Conservation (phyloP, 2,888 invertebrate genomes). For the Acleris laterana region DNA sequence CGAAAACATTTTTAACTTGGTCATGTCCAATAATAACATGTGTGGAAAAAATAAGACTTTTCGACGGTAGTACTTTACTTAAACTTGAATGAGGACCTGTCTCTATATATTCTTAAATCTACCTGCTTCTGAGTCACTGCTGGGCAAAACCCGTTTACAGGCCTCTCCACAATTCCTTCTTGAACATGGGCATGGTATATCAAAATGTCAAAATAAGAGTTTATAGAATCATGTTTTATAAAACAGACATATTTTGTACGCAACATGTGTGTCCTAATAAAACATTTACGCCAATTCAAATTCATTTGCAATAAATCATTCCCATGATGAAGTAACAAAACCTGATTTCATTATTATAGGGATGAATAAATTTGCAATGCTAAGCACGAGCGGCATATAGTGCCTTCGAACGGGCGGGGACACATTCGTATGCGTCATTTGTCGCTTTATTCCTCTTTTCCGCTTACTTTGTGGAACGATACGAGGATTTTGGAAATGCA, state of each 20-base stretch:
- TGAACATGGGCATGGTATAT: too few relatives aligned
- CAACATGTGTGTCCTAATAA: not conserved
- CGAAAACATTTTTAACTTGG: too few relatives aligned
- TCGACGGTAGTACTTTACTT: too few relatives aligned
- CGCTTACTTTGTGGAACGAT: slow-evolving; percentile 26
- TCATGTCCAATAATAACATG: too few relatives aligned
- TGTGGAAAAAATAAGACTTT: too few relatives aligned
- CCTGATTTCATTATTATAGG: slow-evolving; percentile 34
- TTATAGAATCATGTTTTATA: not conserved
- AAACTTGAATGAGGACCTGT: too few relatives aligned
- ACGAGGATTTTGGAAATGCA: slow-evolving; percentile 5
- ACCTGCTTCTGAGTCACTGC: too few relatives aligned
- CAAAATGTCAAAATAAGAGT: not conserved
- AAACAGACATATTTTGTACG: too few relatives aligned
- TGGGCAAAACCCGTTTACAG: too few relatives aligned
- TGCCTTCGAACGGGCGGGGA: slow-evolving; percentile 37
- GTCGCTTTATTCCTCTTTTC: slow-evolving; percentile 52
- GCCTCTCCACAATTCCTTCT: too few relatives aligned
- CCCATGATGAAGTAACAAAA: slow-evolving; percentile 28
- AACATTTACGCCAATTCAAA: slow-evolving; percentile 10
- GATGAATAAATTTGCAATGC: slow-evolving; percentile 35
- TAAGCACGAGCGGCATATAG: slow-evolving; percentile 29
- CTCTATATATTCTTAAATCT: too few relatives aligned
- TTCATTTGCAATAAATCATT: slow-evolving; percentile 21
- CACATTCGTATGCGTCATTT: slow-evolving; percentile 57